Evolutionary conservation across 1,140 invertebrate species (phyloP).

Genomic region (Pentalonia nigronervosa): DNA sequence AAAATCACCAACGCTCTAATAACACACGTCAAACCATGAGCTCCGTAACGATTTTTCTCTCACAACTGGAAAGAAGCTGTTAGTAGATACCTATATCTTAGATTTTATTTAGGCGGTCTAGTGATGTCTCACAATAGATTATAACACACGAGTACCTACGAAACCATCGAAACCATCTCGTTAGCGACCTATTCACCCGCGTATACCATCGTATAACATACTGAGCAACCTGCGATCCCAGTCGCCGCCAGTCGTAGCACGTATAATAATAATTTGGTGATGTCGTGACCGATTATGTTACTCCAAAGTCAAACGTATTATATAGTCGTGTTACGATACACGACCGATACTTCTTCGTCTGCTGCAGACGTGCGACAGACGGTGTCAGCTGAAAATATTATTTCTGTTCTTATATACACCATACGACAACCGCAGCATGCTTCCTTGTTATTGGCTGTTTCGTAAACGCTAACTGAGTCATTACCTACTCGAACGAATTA

Average conservation of each 20-base stretch:
- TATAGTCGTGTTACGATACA: neutral
- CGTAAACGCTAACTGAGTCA: neutral
- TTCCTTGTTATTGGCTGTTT: neutral
- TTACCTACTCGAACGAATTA: neutral
- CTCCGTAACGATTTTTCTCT: neutral
- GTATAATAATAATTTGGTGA: neutral
- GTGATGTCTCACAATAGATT: neutral
- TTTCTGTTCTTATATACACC: neutral
- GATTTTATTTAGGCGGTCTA: neutral
- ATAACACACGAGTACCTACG: neutral
- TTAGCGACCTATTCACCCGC: neutral
- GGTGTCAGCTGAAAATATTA: neutral
- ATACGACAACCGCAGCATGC: too few relatives aligned
- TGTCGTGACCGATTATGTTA: neutral
- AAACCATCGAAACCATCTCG: conserved; percentile 6
- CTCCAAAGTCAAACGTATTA: neutral
- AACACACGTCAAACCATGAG: neutral
- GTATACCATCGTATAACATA: neutral
- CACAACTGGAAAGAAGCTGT: neutral
- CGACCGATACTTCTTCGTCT: neutral
- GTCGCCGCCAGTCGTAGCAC: neutral
- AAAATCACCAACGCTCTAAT: neutral
- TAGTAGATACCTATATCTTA: neutral
- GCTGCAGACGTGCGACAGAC: neutral
- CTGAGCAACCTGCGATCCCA: neutral